phyloP scores from a whole-genome alignment of 2,113 vertebrate species.

The Pandion haliaetus region DNA sequence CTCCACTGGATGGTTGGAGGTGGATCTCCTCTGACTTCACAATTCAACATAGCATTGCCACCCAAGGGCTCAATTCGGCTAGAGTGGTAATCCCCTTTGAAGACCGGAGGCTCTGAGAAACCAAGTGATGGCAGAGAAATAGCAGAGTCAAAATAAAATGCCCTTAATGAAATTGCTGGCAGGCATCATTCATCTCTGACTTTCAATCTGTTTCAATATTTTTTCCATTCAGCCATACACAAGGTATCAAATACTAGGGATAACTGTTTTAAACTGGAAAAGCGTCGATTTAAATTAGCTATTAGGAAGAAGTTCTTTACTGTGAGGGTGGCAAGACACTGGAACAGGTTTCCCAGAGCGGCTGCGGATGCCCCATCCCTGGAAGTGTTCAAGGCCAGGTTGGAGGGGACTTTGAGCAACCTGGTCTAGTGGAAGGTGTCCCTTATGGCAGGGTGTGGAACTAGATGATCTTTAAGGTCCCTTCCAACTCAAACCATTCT shows the following conservation, averaged over 20 bases:
- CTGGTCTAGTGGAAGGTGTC: background rate
- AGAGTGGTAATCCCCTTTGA: constrained; percentile 86
- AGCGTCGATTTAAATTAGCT: background rate
- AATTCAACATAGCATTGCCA: constrained; percentile 89
- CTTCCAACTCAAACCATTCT: background rate
- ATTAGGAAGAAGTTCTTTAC: background rate
- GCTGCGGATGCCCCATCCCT: background rate
- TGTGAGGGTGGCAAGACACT: accelerated
- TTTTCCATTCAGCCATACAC: background rate
- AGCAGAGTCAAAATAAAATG: background rate
- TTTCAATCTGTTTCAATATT: background rate
- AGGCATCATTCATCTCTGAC: background rate
- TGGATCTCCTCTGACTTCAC: constrained; percentile 93
- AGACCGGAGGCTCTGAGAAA: constrained; percentile 89
- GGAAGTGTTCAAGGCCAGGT: accelerated
- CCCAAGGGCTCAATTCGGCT: constrained; percentile 89
- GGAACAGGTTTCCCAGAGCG: background rate
- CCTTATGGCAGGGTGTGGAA: background rate
- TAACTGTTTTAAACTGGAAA: background rate
- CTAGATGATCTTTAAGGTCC: background rate
- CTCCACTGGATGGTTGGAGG: constrained; percentile 92
- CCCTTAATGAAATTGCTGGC: background rate
- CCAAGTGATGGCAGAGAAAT: background rate
- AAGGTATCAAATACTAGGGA: background rate
- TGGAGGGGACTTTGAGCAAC: background rate